Evolutionary conservation across 2,113 vertebrate genomes (phyloP).

Genomic region (Triplophysa tibetana): DNA sequence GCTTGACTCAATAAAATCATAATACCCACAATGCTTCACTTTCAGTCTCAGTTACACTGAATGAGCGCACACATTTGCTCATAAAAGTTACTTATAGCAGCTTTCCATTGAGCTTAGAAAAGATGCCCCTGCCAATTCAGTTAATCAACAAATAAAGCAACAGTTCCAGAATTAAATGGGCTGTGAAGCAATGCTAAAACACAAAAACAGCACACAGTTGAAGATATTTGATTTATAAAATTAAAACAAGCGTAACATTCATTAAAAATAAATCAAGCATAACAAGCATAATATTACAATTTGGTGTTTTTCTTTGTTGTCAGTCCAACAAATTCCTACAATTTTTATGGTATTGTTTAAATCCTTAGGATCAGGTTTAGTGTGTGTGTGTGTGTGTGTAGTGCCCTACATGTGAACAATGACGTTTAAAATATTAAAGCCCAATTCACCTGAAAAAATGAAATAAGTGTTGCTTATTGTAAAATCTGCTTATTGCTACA

Average conservation of each 20-base stretch:
- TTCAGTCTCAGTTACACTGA: conserved; percentile 48
- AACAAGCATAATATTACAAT: no score
- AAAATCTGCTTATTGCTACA: no score
- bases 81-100: conserved; percentile 70
- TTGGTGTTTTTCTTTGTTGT: no score
- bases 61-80: conserved; percentile 55
- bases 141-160: conserved; percentile 42
- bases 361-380: no score
- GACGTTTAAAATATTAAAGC: no score
- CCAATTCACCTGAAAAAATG: no score
- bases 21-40: conserved; percentile 56
- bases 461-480: no score
- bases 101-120: conserved; percentile 60
- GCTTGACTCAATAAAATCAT: conserved; percentile 58
- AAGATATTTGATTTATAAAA: not conserved
- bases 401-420: no score
- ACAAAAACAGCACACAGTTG: not conserved
- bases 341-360: no score
- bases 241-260: not conserved
- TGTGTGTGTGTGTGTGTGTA: no score
- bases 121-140: conserved; percentile 41
- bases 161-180: conserved; percentile 29
- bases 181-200: conserved; percentile 23
- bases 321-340: no score
- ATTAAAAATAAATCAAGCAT: no score